These are phyloP conservation scores for Alaudala cheleensis DNA, from an alignment of 2,113 vertebrate species.

Conservation along the genomic window DNA sequence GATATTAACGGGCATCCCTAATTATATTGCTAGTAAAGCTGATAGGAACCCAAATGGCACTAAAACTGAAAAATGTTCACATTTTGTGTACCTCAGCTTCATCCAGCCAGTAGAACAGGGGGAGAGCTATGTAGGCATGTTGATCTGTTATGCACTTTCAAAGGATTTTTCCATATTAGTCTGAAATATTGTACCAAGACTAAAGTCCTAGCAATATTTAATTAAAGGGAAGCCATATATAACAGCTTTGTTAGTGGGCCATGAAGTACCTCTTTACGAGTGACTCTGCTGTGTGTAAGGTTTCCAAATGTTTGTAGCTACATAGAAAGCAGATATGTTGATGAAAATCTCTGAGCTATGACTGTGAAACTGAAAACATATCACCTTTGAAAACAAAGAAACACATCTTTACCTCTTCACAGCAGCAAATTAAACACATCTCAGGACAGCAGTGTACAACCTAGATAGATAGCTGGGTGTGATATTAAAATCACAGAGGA, in stretches of 20 bases:
- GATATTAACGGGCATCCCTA: neutral
- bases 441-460: neutral
- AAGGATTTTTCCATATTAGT: constrained; percentile 1
- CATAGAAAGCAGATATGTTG: neutral
- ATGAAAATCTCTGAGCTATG: neutral
- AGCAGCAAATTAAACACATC: neutral
- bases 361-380: neutral
- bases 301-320: constrained; percentile 5
- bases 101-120: neutral
- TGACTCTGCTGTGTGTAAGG: neutral
- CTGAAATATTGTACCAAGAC: neutral
- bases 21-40: neutral
- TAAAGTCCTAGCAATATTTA: constrained; percentile 17
- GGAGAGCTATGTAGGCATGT: neutral
- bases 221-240: neutral
- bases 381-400: neutral
- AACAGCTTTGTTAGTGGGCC: constrained; percentile 10
- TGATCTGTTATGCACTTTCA: neutral
- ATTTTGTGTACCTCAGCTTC: neutral
- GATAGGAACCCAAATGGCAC: neutral
- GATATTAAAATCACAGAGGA: neutral
- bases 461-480: neutral
- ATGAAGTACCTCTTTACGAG: neutral
- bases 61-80: neutral
- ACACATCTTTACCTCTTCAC: neutral